Conservation (phyloP, 1,140 invertebrate species). For the Calephelis nemesis region DNA sequence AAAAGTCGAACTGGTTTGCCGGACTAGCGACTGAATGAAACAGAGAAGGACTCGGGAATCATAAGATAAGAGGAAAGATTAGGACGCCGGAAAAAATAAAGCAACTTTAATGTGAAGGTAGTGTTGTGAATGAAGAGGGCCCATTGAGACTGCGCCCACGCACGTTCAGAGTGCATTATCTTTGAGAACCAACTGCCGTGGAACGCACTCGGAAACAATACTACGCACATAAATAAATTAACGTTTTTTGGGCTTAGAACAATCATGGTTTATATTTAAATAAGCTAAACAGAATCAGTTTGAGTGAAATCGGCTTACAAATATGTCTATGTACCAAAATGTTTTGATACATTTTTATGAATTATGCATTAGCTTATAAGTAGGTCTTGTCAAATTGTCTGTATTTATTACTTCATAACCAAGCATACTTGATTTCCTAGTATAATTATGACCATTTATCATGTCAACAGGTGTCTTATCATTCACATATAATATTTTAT, state of each 20-base stretch:
- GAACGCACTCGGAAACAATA: slow-evolving; percentile 48
- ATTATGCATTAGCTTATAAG: slow-evolving; percentile 28
- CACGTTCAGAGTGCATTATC: slow-evolving; percentile 49
- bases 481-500: not conserved
- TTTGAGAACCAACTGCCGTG: slow-evolving; percentile 37
- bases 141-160: slow-evolving; percentile 73
- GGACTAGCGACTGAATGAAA: slow-evolving; percentile 73
- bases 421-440: not conserved
- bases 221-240: slow-evolving; percentile 57
- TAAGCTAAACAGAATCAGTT: slow-evolving; percentile 52
- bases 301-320: slow-evolving; percentile 48
- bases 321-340: slow-evolving; percentile 28
- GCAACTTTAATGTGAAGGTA: slow-evolving; percentile 71
- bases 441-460: not conserved
- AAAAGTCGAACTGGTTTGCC: slow-evolving; percentile 71
- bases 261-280: slow-evolving; percentile 64
- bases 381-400: not conserved
- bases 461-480: slow-evolving; percentile 2
- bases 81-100: slow-evolving; percentile 69
- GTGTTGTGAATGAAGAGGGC: slow-evolving; percentile 75
- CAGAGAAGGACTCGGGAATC: slow-evolving; percentile 70
- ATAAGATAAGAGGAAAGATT: slow-evolving; percentile 74
- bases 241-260: slow-evolving; percentile 57
- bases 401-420: not conserved
- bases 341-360: slow-evolving; percentile 29